Evolutionary conservation across 2,113 vertebrate genomes (phyloP).

Genomic region (Rhadina sibilatrix): DNA sequence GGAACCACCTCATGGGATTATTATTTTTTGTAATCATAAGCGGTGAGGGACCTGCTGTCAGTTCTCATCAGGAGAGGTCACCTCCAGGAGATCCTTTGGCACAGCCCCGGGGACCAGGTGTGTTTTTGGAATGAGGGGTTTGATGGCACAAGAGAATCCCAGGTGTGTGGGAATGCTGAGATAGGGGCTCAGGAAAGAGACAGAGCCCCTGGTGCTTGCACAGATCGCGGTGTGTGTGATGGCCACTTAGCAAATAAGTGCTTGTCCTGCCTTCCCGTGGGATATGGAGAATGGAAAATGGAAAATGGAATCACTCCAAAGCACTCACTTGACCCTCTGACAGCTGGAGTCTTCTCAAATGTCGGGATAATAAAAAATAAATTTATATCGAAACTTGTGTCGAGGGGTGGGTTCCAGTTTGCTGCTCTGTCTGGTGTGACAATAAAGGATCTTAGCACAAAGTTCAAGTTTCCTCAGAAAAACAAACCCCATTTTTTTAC

Average conservation of each 20-base stretch:
- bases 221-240: not conserved
- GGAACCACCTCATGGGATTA: not conserved
- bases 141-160: not conserved
- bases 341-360: not conserved
- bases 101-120: not conserved
- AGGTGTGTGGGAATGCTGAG: not conserved
- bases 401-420: fast-evolving
- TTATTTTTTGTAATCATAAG: not conserved
- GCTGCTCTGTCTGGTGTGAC: not conserved
- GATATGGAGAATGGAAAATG: not conserved
- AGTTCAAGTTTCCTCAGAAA: not conserved
- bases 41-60: not conserved
- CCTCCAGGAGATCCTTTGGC: not conserved
- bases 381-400: not conserved
- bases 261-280: not conserved
- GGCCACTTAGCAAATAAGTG: not conserved
- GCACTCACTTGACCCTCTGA: not conserved
- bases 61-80: not conserved
- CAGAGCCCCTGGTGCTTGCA: not conserved
- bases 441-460: not conserved
- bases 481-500: not conserved
- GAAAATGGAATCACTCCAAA: not conserved
- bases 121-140: not conserved
- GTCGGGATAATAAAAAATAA: not conserved
- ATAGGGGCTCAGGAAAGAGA: not conserved